Evolutionary conservation across 2,888 invertebrate species (phyloP), one percentile per base, ranked within the genome.

Genomic region (Apamea monoglypha): DNA sequence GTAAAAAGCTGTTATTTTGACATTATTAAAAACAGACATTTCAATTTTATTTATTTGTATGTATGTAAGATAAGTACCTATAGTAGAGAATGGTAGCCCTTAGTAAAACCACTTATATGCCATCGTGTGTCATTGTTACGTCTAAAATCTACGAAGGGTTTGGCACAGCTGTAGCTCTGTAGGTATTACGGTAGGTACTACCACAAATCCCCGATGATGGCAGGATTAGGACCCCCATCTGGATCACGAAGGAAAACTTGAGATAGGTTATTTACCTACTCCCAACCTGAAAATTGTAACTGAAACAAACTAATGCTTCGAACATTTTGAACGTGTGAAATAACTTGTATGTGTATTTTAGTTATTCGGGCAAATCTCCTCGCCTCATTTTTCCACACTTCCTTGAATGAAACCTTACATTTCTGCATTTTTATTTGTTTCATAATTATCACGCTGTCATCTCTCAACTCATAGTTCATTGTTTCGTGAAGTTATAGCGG

Each of bases 161-260:
- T 59, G 68, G 79, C 84, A 82, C 59, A 53, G 79, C 59, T 84
- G 84, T 59, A 79, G 44, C 73, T 74, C 59, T 69, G 50, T 56
- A 73, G 72, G 69, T 84, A 79, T 53, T 69, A 82, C 68, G 84
- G 82, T 59, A 64, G 84, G 72, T 59, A 61, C 79, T 61, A 47
- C 82, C 82, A 74, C 84, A 84, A 82, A 84, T 82, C 84, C 84
- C 69, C 80, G 84, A 82, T 84, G 82, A 84, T 82, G 73, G 82
- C 69, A 73, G 82, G 82, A 82, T 82, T 82, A 82, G 61, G 73
- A 53, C 64, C 84, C 64, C 79, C 73, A 84, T 82, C 84, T 79
- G 73, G 84, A 82, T 84, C 84, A 83, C 82, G 79, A 53, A 69
- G 69, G 64, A 69, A 68, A 53, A 69, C 82, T 84, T 73, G 47